Base-by-base conservation (phyloP, 2,888 invertebrate species). In the Microchrysa polita region DNA sequence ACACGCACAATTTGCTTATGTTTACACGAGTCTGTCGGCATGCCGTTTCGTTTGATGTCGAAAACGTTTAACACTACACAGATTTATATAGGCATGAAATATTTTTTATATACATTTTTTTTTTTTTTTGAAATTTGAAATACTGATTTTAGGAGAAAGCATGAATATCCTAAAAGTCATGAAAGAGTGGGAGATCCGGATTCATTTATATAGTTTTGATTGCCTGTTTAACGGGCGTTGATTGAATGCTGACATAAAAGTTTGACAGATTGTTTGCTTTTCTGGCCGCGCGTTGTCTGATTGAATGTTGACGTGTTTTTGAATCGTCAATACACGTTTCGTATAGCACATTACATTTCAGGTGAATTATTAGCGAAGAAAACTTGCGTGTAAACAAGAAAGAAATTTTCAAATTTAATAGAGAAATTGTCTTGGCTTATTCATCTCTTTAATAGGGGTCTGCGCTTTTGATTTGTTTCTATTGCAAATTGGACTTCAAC, bases 11-110 rank as follows among this genome's bases (percentile, higher is more conserved):
- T 42, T 73, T 57, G 67, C 53, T 63, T 63, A 59, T 75, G 75
- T 75, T 75, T 75, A 75, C 67, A 67, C 34, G 27, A 65, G 69
- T 69, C 75, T 75, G 75, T 75, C 75, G 59, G 71, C 75, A 73
- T 61, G 67, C 73, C 75, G 55, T 71, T 60, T 69, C 75, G 71
- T 73, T 73, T 75, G 75, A 75, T 74, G 74, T 74, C 67, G 72
- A 72, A 72, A 72, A 60, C 27, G 55, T 48, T 55, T 73, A 69
- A 75, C 74, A 75, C 69, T 73, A 73, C 73, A 67, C 74, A 75
- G 74, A 75, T 65, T 65, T 65, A 65, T 69, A 69, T 69, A 40
- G 40, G 69, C n/a, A 18, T 55, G 34, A 69, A 20, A 40, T 69
- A 16, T 69, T 69, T 69, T 57, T 34, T 34, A 34, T 34, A 34